Conservation (phyloP, 2,888 invertebrate genomes). For the Drosophila pullipes region DNA sequence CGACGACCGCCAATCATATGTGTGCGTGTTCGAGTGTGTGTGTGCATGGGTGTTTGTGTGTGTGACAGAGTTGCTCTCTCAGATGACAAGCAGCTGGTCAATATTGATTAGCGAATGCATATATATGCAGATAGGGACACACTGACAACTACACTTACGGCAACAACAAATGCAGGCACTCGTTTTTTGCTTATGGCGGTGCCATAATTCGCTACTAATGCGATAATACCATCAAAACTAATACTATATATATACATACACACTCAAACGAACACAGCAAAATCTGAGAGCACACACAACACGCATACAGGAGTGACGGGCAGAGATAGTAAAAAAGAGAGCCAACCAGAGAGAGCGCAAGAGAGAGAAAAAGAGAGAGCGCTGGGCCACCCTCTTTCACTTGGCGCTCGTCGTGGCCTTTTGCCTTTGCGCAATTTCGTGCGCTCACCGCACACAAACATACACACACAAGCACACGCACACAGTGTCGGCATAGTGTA, state of each 20-base stretch:
- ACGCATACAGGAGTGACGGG: slow-evolving; percentile 36
- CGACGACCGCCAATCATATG: slow-evolving; percentile 68
- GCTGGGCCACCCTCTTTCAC: slow-evolving; percentile 70
- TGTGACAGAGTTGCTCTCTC: slow-evolving; percentile 34
- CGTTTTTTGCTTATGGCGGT: slow-evolving; percentile 45
- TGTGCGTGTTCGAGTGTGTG: slow-evolving; percentile 28
- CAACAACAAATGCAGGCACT: slow-evolving; percentile 8
- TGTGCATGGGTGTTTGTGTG: slow-evolving; percentile 10
- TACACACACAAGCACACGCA: slow-evolving; percentile 23
- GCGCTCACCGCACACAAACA: slow-evolving; percentile 49
- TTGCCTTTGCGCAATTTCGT: slow-evolving; percentile 71
- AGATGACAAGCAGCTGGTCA: slow-evolving; percentile 63
- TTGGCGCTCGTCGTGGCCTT: slow-evolving; percentile 53
- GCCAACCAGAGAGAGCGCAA: slow-evolving; percentile 24
- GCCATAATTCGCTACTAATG: slow-evolving; percentile 64
- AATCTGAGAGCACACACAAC: slow-evolving; percentile 33
- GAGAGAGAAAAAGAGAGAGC: slow-evolving; percentile 26
- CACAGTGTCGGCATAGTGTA: slow-evolving; percentile 55
- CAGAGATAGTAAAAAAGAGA: slow-evolving; percentile 24
- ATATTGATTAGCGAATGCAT: slow-evolving; percentile 69
- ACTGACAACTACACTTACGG: slow-evolving; percentile 8
- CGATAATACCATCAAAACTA: slow-evolving; percentile 69
- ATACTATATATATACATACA: slow-evolving; percentile 28
- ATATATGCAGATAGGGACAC: slow-evolving; percentile 17
- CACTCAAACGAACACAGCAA: slow-evolving; percentile 13